Base-by-base conservation (phyloP, 2,888 invertebrate genomes). In the Drosophila meridiana region DNA sequence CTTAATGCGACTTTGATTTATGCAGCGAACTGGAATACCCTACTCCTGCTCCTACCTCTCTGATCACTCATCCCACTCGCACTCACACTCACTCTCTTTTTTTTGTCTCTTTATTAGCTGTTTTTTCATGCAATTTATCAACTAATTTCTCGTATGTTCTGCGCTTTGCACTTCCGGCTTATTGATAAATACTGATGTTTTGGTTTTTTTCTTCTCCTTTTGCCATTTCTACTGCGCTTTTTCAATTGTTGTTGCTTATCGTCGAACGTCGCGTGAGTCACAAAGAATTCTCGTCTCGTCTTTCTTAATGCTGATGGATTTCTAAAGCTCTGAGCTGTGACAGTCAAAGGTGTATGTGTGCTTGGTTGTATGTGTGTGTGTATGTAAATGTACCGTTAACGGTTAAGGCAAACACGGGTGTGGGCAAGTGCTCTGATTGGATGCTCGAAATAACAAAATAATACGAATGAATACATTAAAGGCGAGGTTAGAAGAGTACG, bases 151-250 rank as follows among this genome's bases (percentile, higher is more conserved):
- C 59, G 59, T 34, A 67, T 67, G 38, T 69, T 78, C 43, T 65
- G 57, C 53, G 68, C 56, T 69, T 72, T 81, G 68, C 70, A 74
- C 69, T 79, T 79, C 79, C 79, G 74, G 69, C 53, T 69, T 65
- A 50, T 70, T 62, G 73, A 76, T 68, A 80, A 70, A 36, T 67
- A 53, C 20, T 30, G 14, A 3, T 28, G 38, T 38, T 47, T 13
- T 50, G n/a, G 42, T 36, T 36, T 8, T 45, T 58, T 45, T n/a
- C n/a, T 36, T 36, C 42, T 45, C 42, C 50, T 32, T 36, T 55
- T 52, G 13, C 3, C 45, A 74, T 76, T 61, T 53, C 71, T 60
- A 68, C 64, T 80, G 76, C 64, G 64, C 28, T 78, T 71, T 58
- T 52, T 68, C 20, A 76, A 52, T 72, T 62, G 38, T 48, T 55